phyloP scores from a whole-genome alignment of 2,113 vertebrate genomes.

The Tamias sibiricus region DNA sequence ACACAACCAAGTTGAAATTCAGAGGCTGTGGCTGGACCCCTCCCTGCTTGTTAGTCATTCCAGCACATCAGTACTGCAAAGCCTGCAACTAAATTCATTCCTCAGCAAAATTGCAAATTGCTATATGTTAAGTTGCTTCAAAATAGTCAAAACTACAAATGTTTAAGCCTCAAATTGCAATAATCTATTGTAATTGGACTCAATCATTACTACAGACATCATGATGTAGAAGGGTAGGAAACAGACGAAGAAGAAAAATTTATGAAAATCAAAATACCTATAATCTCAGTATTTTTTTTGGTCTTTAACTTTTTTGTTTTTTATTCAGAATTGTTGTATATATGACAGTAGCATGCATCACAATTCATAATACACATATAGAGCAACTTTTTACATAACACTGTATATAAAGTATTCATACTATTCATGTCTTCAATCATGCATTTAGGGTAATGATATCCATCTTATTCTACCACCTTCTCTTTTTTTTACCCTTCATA shows the following conservation, averaged over 20 bases:
- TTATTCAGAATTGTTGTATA: no score
- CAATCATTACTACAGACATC: constrained; percentile 22
- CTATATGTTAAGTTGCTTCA: background rate
- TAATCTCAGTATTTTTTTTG: background rate
- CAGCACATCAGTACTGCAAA: constrained; percentile 17
- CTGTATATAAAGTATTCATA: no score
- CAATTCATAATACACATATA: no score
- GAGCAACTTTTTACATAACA: no score
- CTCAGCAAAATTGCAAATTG: constrained; percentile 64
- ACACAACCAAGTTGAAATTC: background rate
- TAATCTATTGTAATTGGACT: constrained; percentile 21
- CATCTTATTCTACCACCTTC: no score
- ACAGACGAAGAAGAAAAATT: background rate
- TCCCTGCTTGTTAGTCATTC: constrained; percentile 41
- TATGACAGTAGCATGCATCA: no score
- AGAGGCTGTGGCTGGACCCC: background rate
- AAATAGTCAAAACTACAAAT: constrained; percentile 58
- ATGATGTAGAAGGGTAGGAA: background rate
- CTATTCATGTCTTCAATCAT: no score
- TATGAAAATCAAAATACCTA: background rate
- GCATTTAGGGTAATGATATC: no score
- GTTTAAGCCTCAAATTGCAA: constrained; percentile 41
- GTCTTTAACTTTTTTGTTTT: no score
- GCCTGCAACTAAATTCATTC: constrained; percentile 43
- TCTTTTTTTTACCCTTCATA: no score